phyloP scores from a whole-genome alignment of 2,888 invertebrate genomes.

The Branchellion lobata region DNA sequence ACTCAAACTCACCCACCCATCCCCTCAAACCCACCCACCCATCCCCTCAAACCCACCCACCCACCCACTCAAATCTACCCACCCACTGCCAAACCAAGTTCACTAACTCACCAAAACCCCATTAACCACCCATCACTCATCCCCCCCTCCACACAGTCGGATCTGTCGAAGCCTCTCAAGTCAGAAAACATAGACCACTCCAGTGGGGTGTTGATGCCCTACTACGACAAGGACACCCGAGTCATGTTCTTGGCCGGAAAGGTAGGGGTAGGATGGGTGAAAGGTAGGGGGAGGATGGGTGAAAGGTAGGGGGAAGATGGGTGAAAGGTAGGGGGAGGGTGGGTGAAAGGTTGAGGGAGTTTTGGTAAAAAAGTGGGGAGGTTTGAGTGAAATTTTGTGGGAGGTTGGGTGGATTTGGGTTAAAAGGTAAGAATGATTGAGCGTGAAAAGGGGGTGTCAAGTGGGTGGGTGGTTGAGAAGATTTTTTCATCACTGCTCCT shows the following conservation, averaged over 20 bases:
- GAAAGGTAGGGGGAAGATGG: too few relatives aligned
- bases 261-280: conserved; percentile 58
- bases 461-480: too few relatives aligned
- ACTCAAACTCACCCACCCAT: background rate
- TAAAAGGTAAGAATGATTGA: too few relatives aligned
- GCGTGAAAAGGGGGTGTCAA: too few relatives aligned
- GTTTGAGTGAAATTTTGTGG: background rate
- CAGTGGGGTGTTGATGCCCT: conserved; percentile 95
- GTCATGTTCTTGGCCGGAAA: conserved; percentile 92
- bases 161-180: conserved; percentile 58
- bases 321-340: too few relatives aligned
- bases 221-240: conserved; percentile 93
- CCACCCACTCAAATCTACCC: background rate
- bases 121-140: too few relatives aligned
- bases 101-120: too few relatives aligned
- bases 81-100: too few relatives aligned
- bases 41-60: background rate
- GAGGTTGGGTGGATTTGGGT: too few relatives aligned
- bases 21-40: background rate
- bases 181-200: conserved; percentile 66
- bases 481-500: too few relatives aligned
- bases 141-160: conserved; percentile 61
- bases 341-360: background rate
- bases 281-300: background rate
- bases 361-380: background rate